Conservation (phyloP, 2,113 vertebrate species). For the Phylloscopus whistleri region DNA sequence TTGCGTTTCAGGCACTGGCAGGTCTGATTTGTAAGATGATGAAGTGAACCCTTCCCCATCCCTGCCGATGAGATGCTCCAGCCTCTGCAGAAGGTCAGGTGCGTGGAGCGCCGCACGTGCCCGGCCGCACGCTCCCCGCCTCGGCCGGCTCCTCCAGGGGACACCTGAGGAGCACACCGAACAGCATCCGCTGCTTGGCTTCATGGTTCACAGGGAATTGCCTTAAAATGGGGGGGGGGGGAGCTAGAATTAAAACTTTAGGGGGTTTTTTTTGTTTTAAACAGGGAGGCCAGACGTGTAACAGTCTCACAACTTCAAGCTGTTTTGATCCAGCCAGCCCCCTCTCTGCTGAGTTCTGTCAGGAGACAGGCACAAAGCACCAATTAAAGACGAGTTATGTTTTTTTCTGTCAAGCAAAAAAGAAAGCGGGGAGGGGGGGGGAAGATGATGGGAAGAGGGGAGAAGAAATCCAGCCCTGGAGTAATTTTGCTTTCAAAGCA, state of each 20-base stretch:
- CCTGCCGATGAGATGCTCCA: background rate
- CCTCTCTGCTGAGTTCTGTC: constrained; percentile 6
- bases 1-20: background rate
- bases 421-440: background rate
- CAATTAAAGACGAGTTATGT: constrained; percentile 57
- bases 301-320: constrained; percentile 2
- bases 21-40: background rate
- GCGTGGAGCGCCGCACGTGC: rapidly evolving
- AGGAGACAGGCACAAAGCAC: constrained; percentile 59
- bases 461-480: background rate
- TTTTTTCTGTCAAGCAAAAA: constrained; percentile 52
- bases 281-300: background rate
- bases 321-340: constrained; percentile 34
- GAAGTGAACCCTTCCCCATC: background rate
- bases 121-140: rapidly evolving
- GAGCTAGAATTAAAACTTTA: background rate
- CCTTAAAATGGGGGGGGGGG: background rate
- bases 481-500: constrained; percentile 50
- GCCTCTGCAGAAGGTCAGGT: background rate
- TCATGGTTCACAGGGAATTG: background rate
- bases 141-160: background rate
- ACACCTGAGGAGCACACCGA: background rate
- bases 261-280: background rate
- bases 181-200: background rate
- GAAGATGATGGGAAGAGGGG: background rate